Percentiles rank a stretch among this genome's conserved stretches.
Conservation (phyloP, 2,797 vertebrate species). For the Lithobates pipiens region DNA sequence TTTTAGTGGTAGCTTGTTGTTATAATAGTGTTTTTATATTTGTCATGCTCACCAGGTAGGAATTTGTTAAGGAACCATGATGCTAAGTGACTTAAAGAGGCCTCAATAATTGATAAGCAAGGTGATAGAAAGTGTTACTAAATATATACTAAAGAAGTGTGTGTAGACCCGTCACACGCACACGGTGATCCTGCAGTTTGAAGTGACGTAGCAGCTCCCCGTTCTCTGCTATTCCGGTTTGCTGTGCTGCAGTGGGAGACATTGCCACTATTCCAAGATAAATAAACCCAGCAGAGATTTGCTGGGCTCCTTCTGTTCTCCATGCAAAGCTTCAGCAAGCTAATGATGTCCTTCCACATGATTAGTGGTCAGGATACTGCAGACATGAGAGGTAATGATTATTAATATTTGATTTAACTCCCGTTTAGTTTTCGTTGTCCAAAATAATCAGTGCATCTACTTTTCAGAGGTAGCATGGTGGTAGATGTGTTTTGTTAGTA, state of each 20-base stretch:
- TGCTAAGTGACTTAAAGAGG: slow-evolving; percentile 60
- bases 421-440: neutral
- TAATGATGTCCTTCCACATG: neutral
- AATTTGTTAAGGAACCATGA: neutral
- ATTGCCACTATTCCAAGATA: neutral
- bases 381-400: slow-evolving; percentile 6
- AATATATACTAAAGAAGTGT: slow-evolving; percentile 71
- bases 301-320: slow-evolving; percentile 7
- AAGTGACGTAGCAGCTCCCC: slow-evolving; percentile 65
- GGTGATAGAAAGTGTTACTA: slow-evolving; percentile 69
- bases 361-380: neutral
- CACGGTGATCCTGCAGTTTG: slow-evolving; percentile 68
- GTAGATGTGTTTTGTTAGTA: neutral
- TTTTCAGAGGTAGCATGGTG: neutral
- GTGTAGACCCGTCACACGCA: slow-evolving; percentile 62
- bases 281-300: neutral
- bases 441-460: neutral
- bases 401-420: neutral
- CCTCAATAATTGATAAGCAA: slow-evolving; percentile 72
- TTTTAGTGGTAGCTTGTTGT: neutral
- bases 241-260: slow-evolving; percentile 8
- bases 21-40: neutral
- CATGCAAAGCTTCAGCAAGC: neutral
- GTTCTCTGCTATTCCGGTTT: slow-evolving; percentile 60
- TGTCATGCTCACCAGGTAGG: no score